A percentile compares a stretch with the other conserved stretches of the same genome.
Conservation (phyloP, 2,113 vertebrate genomes). For the Ascaphus truei region DNA sequence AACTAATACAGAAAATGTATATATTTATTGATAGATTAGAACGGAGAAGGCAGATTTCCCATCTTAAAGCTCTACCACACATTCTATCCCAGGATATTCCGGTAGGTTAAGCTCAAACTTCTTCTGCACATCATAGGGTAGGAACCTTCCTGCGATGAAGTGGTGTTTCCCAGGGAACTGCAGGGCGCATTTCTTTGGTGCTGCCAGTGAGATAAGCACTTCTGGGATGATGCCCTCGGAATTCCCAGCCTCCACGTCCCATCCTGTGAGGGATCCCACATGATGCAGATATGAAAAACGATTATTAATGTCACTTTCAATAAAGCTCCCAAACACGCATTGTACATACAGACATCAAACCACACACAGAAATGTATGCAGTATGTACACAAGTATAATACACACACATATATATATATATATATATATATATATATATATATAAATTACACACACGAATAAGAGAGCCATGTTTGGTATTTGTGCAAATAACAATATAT, state of each 20-base stretch:
- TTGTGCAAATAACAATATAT: too few species aligned
- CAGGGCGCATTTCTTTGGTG: constrained; percentile 79
- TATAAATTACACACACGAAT: too few species aligned
- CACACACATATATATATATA: too few species aligned
- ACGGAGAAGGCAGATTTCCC: neutral
- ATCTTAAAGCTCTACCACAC: constrained; percentile 76
- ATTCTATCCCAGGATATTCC: constrained; percentile 81
- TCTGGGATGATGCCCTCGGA: constrained; percentile 80
- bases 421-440: too few species aligned
- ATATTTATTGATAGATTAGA: constrained; percentile 12
- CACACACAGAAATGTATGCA: too few species aligned
- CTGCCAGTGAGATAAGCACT: constrained; percentile 83
- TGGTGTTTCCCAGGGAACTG: constrained; percentile 84
- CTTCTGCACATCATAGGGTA: constrained; percentile 88
- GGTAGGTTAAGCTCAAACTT: constrained; percentile 88
- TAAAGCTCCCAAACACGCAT: too few species aligned
- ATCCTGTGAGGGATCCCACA: constrained; percentile 71
- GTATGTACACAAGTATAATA: too few species aligned
- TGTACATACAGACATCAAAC: too few species aligned
- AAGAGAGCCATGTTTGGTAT: too few species aligned
- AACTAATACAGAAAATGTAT: constrained; percentile 21
- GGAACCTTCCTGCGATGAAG: constrained; percentile 86
- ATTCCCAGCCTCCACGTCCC: constrained; percentile 71
- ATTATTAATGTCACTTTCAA: too few species aligned
- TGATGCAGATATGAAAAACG: too few species aligned